These are phyloP conservation scores for Wasmannia auropunctata DNA, from an alignment of 1,140 invertebrate genomes.

Conservation along the genomic window DNA sequence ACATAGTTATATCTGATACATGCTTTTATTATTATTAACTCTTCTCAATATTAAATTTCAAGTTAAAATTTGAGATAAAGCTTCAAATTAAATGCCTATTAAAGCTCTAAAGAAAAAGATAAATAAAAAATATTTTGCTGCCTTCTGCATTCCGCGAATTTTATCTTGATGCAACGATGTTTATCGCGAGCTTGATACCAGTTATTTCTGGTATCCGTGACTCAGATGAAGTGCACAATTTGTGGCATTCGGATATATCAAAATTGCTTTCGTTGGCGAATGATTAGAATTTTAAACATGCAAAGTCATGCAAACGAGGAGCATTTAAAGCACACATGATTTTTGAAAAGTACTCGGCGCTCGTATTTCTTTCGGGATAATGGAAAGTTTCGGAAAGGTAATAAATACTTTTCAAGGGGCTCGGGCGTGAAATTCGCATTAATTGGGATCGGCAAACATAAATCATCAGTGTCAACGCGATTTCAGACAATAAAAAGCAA, in stretches of 20 bases:
- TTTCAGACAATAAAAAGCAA: conserved; percentile 40
- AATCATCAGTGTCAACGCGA: conserved; percentile 12
- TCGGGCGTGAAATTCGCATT: conserved; percentile 27
- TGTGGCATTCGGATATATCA: conserved; percentile 31
- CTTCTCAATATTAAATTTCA: neutral
- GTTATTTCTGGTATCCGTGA: conserved; percentile 30
- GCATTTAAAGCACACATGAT: neutral
- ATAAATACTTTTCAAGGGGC: conserved; percentile 40
- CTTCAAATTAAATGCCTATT: neutral
- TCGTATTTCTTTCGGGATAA: conserved; percentile 29
- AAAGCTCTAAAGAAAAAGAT: neutral
- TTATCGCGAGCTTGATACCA: neutral
- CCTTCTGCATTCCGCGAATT: neutral
- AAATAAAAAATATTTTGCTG: neutral
- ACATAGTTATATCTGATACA: no score
- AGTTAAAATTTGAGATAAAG: neutral
- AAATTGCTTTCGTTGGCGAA: neutral
- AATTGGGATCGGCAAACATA: conserved; percentile 41
- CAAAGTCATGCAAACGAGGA: neutral
- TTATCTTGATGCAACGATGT: conserved; percentile 23
- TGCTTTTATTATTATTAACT: neutral
- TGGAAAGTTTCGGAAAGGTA: conserved; percentile 29
- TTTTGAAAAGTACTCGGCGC: conserved; percentile 8
- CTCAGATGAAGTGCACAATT: conserved; percentile 6
- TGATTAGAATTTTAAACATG: conserved; percentile 40